These are phyloP conservation scores for Leguminivora glycinivorella DNA, from an alignment of 1,140 invertebrate species.

Conservation along the genomic window DNA sequence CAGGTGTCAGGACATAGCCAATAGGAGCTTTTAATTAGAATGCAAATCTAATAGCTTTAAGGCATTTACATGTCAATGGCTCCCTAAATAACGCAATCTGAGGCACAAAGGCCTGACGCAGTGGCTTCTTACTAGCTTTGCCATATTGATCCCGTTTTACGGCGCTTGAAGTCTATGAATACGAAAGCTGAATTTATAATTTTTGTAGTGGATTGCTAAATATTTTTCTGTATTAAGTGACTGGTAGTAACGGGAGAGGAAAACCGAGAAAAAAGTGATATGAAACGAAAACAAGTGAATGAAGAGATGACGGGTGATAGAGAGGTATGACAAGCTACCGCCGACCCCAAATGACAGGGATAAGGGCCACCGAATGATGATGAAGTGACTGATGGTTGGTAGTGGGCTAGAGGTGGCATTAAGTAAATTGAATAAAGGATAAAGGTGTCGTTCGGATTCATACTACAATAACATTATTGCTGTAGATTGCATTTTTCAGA, in stretches of 20 bases:
- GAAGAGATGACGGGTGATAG: too few species aligned
- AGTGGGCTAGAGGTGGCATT: too few species aligned
- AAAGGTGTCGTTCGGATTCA: too few species aligned
- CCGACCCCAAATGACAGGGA: too few species aligned
- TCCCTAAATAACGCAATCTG: slow-evolving; percentile 64
- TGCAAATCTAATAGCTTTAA: slow-evolving; percentile 73
- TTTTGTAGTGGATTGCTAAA: slow-evolving; percentile 23
- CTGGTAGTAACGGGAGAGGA: slow-evolving; percentile 23
- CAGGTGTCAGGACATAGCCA: slow-evolving; percentile 37
- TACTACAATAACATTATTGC: too few species aligned
- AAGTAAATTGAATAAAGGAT: too few species aligned
- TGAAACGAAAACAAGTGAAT: too few species aligned
- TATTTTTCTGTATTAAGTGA: not conserved
- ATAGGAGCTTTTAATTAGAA: slow-evolving; percentile 69
- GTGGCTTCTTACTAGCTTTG: slow-evolving; percentile 39
- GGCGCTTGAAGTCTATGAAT: slow-evolving; percentile 42
- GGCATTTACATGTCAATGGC: slow-evolving; percentile 74
- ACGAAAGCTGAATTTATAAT: slow-evolving; percentile 33
- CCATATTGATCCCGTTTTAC: slow-evolving; percentile 46
- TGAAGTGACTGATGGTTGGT: too few species aligned
- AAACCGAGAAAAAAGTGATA: not conserved
- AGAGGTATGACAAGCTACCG: too few species aligned
- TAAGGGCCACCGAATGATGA: too few species aligned
- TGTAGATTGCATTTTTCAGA: too few species aligned
- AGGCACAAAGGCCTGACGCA: slow-evolving; percentile 55